Conservation (phyloP, 2,888 invertebrate genomes). For the Cabera pusaria region DNA sequence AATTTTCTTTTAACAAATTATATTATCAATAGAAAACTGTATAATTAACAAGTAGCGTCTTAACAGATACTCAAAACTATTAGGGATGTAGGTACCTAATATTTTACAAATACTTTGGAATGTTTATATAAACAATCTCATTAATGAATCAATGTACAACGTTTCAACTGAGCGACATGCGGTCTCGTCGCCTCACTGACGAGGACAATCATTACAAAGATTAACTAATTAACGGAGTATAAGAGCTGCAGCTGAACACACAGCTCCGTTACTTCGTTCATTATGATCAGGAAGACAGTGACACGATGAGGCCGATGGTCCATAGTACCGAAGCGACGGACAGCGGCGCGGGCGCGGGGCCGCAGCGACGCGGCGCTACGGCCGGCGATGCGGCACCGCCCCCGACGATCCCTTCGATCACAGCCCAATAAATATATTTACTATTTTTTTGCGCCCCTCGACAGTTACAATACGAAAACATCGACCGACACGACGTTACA, state of each 20-base stretch:
- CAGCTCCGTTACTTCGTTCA: too few relatives aligned
- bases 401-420: slow-evolving; percentile 36
- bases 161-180: slow-evolving; percentile 32
- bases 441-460: slow-evolving; percentile 72
- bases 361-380: slow-evolving; percentile 9
- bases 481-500: slow-evolving; percentile 13
- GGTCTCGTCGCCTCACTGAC: too few relatives aligned
- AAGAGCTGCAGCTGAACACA: not conserved
- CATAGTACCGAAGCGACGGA: slow-evolving; percentile 26
- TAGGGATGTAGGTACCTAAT: slow-evolving; percentile 78
- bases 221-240: too few relatives aligned
- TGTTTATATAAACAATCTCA: slow-evolving; percentile 80
- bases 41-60: slow-evolving; percentile 83
- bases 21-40: slow-evolving; percentile 84
- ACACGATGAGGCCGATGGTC: too few relatives aligned
- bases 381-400: too few relatives aligned
- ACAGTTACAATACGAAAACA: slow-evolving; percentile 19
- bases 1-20: slow-evolving; percentile 84
- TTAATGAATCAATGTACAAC: slow-evolving; percentile 66
- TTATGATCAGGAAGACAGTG: too few relatives aligned
- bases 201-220: too few relatives aligned
- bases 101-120: slow-evolving; percentile 83
- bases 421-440: slow-evolving; percentile 61
- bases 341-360: slow-evolving; percentile 26
- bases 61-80: slow-evolving; percentile 82